These are phyloP conservation scores for Leucophenga maculata DNA, from an alignment of 2,888 invertebrate genomes.

Conservation along the genomic window DNA sequence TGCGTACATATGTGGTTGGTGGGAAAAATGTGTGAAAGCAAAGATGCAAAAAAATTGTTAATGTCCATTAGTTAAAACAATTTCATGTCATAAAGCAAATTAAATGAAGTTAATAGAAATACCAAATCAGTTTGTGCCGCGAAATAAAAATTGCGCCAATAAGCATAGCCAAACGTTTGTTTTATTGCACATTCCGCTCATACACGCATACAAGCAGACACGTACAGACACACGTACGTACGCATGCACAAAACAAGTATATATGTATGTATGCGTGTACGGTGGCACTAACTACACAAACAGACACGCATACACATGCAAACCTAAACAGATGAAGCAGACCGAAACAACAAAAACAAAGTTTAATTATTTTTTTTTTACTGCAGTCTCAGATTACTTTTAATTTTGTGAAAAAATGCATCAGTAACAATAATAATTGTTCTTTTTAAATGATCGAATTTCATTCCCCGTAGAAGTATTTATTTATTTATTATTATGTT, in stretches of 20 bases:
- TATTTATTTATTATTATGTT: constrained; percentile 42
- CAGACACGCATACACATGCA: constrained; percentile 41
- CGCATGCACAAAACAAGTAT: constrained; percentile 45
- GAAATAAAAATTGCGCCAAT: constrained; percentile 62
- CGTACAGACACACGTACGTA: constrained; percentile 19
- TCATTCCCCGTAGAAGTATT: background rate
- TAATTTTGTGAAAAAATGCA: constrained; percentile 39
- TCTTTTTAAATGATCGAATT: too few relatives aligned
- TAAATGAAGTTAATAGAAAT: background rate
- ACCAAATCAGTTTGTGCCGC: constrained; percentile 2
- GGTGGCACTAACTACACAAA: too few relatives aligned
- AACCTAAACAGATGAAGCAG: constrained; percentile 37
- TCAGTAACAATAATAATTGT: constrained; percentile 31
- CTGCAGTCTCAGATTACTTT: too few relatives aligned
- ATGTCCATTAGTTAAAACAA: background rate
- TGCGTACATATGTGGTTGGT: constrained; percentile 14
- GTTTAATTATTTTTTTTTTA: constrained; percentile 14
- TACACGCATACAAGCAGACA: constrained; percentile 37
- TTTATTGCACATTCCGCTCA: constrained; percentile 56
- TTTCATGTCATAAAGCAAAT: background rate
- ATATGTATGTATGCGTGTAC: constrained; percentile 36
- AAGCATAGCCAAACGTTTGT: constrained; percentile 55
- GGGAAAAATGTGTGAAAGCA: constrained; percentile 16
- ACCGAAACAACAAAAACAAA: constrained; percentile 39
- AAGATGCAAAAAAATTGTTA: constrained; percentile 2